phyloP scores from a whole-genome alignment of 2,888 invertebrate genomes.

The Chironomus riparius region DNA sequence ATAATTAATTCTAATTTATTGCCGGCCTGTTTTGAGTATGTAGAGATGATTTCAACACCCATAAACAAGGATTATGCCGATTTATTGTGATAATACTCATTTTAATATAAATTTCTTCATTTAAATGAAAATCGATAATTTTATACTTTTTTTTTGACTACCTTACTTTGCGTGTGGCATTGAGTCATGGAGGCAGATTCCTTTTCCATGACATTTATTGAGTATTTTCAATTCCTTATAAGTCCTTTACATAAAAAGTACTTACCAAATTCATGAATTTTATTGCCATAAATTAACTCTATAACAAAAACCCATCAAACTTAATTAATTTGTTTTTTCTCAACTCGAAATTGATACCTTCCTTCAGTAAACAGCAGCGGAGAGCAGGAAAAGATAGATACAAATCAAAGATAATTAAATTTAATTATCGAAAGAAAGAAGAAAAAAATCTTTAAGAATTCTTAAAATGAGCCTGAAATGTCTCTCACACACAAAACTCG shows the following conservation, averaged over 20 bases:
- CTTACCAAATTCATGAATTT: background rate
- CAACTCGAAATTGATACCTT: background rate
- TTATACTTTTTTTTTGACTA: background rate
- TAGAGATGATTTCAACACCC: constrained; percentile 9
- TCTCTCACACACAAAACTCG: constrained; percentile 1
- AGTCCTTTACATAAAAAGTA: too few relatives aligned
- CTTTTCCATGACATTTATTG: too few relatives aligned
- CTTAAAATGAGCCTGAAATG: background rate
- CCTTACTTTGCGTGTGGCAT: background rate
- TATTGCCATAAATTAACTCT: background rate
- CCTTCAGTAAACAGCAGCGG: background rate
- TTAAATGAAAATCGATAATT: background rate
- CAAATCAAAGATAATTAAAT: constrained; percentile 9
- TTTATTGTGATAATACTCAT: constrained; percentile 7
- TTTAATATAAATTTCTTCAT: constrained; percentile 2
- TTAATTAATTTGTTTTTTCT: background rate
- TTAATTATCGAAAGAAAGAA: background rate
- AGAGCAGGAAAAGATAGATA: background rate
- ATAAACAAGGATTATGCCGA: constrained; percentile 21
- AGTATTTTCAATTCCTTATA: too few relatives aligned
- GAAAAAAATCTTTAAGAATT: background rate
- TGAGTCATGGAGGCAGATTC: background rate
- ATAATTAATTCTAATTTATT: constrained; percentile 9
- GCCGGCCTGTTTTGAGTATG: background rate
- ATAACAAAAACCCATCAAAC: background rate